Conservation (phyloP, 2,113 vertebrate genomes). For the Aspiorhynchus laticeps region DNA sequence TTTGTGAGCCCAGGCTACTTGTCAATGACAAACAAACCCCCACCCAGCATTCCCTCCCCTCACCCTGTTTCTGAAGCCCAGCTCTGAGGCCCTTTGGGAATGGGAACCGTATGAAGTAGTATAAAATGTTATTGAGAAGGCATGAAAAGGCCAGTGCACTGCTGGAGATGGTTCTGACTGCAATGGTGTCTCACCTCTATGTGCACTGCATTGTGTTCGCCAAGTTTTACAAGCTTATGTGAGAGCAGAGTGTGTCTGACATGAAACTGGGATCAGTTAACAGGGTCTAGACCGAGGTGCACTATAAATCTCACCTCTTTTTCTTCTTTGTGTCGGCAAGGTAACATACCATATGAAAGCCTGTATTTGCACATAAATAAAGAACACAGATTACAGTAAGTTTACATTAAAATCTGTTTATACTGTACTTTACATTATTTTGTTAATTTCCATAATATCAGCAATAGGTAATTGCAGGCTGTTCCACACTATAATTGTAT, state of each 20-base stretch:
- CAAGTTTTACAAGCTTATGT: slow-evolving; percentile 49
- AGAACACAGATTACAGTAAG: neutral
- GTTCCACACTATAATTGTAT: neutral
- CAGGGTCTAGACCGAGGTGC: slow-evolving; percentile 44
- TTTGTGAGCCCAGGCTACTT: slow-evolving; percentile 50
- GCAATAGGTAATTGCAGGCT: neutral
- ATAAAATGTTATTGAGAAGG: slow-evolving; percentile 35
- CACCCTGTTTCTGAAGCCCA: slow-evolving; percentile 19
- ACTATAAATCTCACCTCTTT: slow-evolving; percentile 53
- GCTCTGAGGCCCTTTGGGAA: neutral
- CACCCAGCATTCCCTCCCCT: slow-evolving; percentile 8
- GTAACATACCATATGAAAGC: slow-evolving; percentile 26
- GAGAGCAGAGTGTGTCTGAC: slow-evolving; percentile 54
- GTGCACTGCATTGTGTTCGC: slow-evolving; percentile 34
- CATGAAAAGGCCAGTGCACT: neutral
- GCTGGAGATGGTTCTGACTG: slow-evolving; percentile 27
- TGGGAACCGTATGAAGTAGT: slow-evolving; percentile 11
- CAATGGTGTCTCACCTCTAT: slow-evolving; percentile 36
- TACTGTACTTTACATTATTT: neutral
- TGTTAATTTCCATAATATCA: neutral
- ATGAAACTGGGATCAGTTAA: slow-evolving; percentile 54
- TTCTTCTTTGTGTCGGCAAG: slow-evolving; percentile 34
- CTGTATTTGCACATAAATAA: neutral
- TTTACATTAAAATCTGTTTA: neutral
- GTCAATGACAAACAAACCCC: slow-evolving; percentile 57